These are phyloP conservation scores for Caligus rogercresseyi DNA, from an alignment of 1,140 invertebrate genomes.

Conservation along the genomic window DNA sequence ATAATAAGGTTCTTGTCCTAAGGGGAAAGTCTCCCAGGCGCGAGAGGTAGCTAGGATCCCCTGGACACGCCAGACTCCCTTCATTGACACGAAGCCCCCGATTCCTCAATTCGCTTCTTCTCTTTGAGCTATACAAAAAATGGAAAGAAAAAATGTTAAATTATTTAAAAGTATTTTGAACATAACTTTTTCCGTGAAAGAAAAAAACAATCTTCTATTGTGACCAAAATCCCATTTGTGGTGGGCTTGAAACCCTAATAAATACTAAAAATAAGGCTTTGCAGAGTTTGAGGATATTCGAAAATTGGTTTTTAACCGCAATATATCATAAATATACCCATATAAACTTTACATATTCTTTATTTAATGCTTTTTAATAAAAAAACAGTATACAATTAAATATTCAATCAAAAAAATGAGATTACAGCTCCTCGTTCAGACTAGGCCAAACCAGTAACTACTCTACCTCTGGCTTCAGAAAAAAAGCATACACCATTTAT, in stretches of 20 bases:
- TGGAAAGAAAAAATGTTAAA: slow-evolving; percentile 22
- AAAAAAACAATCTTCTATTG: neutral
- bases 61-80: slow-evolving; percentile 88
- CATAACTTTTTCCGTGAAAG: neutral
- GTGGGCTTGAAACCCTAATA: neutral
- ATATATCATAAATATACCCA: slow-evolving; percentile 9
- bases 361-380: slow-evolving; percentile 1
- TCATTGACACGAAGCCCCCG: slow-evolving; percentile 79
- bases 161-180: neutral
- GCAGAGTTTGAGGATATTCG: neutral
- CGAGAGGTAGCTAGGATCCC: slow-evolving; percentile 86
- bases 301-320: neutral
- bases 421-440: no score
- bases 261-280: slow-evolving; percentile 2
- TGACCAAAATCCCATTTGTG: neutral
- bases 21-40: slow-evolving; percentile 79
- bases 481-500: no score
- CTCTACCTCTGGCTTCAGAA: no score
- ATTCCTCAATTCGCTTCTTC: slow-evolving; percentile 66
- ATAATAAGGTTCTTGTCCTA: slow-evolving; percentile 78
- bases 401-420: no score
- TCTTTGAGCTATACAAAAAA: slow-evolving; percentile 48
- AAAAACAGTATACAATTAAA: no score
- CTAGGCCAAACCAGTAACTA: no score
- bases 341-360: slow-evolving; percentile 12